A percentile compares a stretch with the other conserved stretches of the same genome.
phyloP scores from a whole-genome alignment of 2,113 vertebrate genomes.

The Oreochromis niloticus region DNA sequence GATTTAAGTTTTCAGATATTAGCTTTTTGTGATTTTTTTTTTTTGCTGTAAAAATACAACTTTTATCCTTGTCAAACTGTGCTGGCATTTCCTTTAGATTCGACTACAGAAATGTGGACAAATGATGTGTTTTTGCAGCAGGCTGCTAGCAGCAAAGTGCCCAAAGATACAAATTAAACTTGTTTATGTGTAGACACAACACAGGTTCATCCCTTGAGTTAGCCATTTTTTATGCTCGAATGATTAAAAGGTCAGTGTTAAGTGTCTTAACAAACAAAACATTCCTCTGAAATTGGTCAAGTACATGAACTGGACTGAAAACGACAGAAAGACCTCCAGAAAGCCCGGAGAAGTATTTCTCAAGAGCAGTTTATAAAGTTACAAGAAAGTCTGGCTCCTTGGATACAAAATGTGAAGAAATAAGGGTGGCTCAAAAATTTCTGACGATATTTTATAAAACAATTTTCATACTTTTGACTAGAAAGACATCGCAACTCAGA shows the following conservation, averaged over 20 bases:
- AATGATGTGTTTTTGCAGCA: neutral
- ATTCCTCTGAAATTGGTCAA: neutral
- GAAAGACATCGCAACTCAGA: neutral
- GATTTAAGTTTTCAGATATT: neutral
- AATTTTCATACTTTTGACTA: neutral
- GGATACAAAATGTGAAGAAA: neutral
- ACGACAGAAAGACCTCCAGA: neutral
- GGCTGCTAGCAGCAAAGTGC: neutral
- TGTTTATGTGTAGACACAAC: neutral
- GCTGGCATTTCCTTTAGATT: neutral
- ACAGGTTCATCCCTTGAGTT: neutral
- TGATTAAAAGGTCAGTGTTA: neutral
- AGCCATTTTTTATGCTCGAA: neutral
- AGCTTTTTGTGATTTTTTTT: neutral
- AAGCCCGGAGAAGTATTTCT: neutral
- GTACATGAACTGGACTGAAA: neutral
- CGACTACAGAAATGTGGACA: neutral
- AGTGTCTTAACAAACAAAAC: neutral
- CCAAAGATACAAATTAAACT: neutral
- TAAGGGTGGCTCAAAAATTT: neutral
- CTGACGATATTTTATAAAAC: neutral
- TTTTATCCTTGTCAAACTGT: neutral
- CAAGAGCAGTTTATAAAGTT: neutral
- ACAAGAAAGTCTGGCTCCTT: neutral
- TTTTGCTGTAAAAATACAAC: neutral